Evolutionary conservation across 2,113 vertebrate species (phyloP).

Genomic region (Regulus satrapa): DNA sequence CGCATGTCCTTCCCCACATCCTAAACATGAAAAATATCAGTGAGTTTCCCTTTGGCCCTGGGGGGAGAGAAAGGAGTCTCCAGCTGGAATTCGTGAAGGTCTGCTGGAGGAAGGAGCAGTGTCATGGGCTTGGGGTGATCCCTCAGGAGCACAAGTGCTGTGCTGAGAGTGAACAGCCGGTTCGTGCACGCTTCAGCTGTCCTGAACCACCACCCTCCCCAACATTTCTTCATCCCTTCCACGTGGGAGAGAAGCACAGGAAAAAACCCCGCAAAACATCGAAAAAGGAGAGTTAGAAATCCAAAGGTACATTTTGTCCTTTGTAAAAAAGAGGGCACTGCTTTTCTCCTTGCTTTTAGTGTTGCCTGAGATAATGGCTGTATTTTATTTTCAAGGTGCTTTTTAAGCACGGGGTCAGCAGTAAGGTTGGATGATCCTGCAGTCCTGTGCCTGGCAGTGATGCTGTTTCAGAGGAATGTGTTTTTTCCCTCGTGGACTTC

Average conservation of each 20-base stretch:
- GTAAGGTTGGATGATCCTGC: neutral
- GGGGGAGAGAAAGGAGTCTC: slow-evolving; percentile 1
- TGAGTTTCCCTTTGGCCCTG: neutral
- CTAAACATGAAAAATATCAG: slow-evolving; percentile 38
- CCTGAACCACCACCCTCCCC: slow-evolving; percentile 11
- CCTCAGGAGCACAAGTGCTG: neutral
- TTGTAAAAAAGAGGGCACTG: neutral
- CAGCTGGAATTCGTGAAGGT: slow-evolving; percentile 39
- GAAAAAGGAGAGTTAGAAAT: neutral
- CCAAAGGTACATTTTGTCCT: neutral
- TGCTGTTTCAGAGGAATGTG: neutral
- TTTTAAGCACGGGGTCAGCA: neutral
- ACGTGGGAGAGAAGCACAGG: slow-evolving; percentile 23
- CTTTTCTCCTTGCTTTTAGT: neutral
- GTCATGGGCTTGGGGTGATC: neutral
- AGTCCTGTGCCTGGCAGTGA: neutral
- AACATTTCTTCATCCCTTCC: slow-evolving; percentile 13
- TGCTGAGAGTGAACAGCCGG: slow-evolving; percentile 30
- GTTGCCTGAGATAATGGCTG: neutral
- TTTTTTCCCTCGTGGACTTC: neutral
- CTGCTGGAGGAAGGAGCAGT: neutral
- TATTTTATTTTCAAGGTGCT: neutral
- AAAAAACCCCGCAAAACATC: neutral
- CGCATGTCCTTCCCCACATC: neutral
- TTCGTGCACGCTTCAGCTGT: slow-evolving; percentile 56